These are phyloP conservation scores for Penelope pileata DNA, from an alignment of 2,113 vertebrate genomes.

Conservation along the genomic window DNA sequence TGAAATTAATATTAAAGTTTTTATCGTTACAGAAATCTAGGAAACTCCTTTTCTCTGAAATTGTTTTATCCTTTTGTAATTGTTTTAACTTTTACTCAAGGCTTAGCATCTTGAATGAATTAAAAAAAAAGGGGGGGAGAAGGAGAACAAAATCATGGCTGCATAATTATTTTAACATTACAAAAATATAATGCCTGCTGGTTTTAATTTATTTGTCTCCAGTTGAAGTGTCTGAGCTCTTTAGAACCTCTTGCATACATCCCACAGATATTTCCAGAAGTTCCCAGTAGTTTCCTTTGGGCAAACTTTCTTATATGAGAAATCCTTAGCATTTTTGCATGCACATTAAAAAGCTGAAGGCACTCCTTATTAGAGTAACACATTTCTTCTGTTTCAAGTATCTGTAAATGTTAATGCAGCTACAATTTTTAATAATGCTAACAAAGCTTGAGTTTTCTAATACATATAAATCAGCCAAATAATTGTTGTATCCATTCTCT, in stretches of 20 bases:
- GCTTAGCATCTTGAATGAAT: background rate
- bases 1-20: background rate
- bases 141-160: background rate
- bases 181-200: background rate
- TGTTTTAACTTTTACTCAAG: background rate
- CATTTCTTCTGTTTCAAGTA: background rate
- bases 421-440: background rate
- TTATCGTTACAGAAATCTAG: background rate
- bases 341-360: background rate
- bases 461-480: background rate
- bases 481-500: accelerated
- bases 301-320: background rate
- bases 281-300: background rate
- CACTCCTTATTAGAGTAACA: background rate
- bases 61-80: background rate
- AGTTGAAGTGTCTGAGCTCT: background rate
- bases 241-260: background rate
- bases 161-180: background rate
- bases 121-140: background rate
- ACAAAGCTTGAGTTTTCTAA: background rate
- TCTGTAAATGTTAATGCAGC: background rate
- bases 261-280: background rate
- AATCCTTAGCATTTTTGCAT: background rate
- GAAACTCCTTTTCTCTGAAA: background rate
- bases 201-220: background rate